Percentiles rank a stretch among this genome's conserved stretches.
Conservation (phyloP, 2,888 invertebrate genomes). For the Ornithoptera priamus region DNA sequence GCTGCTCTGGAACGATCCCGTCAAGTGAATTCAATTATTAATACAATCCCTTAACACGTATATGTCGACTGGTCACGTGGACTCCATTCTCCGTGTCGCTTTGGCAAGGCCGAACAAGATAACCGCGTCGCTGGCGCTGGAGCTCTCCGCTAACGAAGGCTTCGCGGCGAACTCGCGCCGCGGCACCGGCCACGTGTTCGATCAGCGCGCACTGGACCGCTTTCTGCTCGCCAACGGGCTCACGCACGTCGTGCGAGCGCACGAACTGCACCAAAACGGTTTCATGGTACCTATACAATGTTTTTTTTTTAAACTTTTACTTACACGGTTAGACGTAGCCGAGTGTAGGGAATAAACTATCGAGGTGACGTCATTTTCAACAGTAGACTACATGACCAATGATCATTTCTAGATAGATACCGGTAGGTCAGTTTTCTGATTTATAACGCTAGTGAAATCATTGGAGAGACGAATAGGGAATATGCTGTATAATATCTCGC, state of each 20-base stretch:
- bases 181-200: conserved; percentile 87
- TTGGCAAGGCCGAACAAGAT: conserved; percentile 58
- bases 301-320: neutral
- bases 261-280: conserved; percentile 85
- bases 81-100: neutral
- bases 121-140: conserved; percentile 71
- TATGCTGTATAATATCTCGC: too few relatives aligned
- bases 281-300: conserved; percentile 79
- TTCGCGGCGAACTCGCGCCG: conserved; percentile 84
- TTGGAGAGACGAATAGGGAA: too few relatives aligned
- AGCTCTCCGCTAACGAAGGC: conserved; percentile 81
- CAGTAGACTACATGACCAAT: too few relatives aligned
- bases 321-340: too few relatives aligned
- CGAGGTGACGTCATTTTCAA: too few relatives aligned
- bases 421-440: too few relatives aligned
- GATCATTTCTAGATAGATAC: too few relatives aligned
- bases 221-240: conserved; percentile 84
- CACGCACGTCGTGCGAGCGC: conserved; percentile 86
- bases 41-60: neutral
- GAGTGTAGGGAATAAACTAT: too few relatives aligned
- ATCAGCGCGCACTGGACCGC: conserved; percentile 82
- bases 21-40: conserved; percentile 58
- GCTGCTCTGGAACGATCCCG: conserved; percentile 88
- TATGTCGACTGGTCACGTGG: too few relatives aligned
- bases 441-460: too few relatives aligned